phyloP scores from a whole-genome alignment of 1,140 invertebrate genomes.

The Telenomus remus region DNA sequence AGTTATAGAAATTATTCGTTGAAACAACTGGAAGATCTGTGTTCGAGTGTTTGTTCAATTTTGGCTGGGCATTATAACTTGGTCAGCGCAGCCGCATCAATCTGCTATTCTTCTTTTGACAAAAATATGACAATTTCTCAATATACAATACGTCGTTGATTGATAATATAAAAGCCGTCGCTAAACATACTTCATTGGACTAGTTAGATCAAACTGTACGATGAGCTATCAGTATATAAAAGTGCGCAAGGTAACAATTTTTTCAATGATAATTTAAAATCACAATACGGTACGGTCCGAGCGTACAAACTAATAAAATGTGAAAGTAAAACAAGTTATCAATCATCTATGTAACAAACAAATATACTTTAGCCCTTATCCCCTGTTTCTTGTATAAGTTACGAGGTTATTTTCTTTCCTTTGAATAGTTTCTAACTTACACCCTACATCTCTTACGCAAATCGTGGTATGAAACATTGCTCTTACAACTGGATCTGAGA shows the following conservation, averaged over 20 bases:
- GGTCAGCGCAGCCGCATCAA: too few species aligned
- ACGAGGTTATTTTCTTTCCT: constrained; percentile 51
- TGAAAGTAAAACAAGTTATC: constrained; percentile 75
- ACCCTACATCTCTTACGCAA: background rate
- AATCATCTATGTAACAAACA: constrained; percentile 76
- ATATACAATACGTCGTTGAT: constrained; percentile 9
- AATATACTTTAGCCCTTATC: constrained; percentile 67
- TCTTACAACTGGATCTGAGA: background rate
- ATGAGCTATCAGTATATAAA: constrained; percentile 1
- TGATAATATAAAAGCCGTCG: background rate
- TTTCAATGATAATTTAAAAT: constrained; percentile 63
- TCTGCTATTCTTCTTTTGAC: constrained; percentile 15
- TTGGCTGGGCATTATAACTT: too few species aligned
- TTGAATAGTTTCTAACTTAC: constrained; percentile 43
- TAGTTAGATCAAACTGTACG: constrained; percentile 37
- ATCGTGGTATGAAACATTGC: too few species aligned
- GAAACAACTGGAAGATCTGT: too few species aligned
- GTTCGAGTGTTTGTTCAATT: too few species aligned
- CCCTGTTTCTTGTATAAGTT: constrained; percentile 46
- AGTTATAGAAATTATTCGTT: too few species aligned
- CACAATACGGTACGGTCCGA: constrained; percentile 75
- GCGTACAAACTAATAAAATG: constrained; percentile 77
- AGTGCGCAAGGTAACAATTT: constrained; percentile 59
- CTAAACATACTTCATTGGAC: constrained; percentile 23
- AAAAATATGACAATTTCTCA: constrained; percentile 9